These are phyloP conservation scores for Sialis fuliginosa DNA, from an alignment of 2,888 invertebrate species.

Conservation along the genomic window DNA sequence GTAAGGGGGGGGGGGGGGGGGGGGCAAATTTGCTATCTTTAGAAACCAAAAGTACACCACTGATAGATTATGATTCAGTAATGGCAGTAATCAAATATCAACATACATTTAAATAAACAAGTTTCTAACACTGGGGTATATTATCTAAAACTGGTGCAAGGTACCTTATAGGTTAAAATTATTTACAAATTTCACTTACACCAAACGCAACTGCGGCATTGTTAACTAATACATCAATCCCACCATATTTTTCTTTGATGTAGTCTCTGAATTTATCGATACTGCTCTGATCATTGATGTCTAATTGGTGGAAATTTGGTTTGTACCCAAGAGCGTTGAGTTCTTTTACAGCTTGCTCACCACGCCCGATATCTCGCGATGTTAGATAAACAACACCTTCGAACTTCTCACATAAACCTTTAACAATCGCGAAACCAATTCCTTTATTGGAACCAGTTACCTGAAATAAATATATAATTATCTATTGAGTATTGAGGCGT, in stretches of 20 bases:
- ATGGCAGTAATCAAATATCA: too few species aligned
- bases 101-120: too few species aligned
- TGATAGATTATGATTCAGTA: too few species aligned
- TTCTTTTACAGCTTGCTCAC: conserved; percentile 36
- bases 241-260: conserved; percentile 40
- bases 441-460: conserved; percentile 59
- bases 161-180: neutral
- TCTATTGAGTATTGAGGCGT: too few species aligned
- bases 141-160: too few species aligned
- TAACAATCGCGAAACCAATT: conserved; percentile 48
- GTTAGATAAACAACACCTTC: conserved; percentile 54
- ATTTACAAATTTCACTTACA: conserved; percentile 11
- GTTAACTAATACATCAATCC: conserved; percentile 55
- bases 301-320: conserved; percentile 48
- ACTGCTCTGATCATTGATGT: conserved; percentile 41
- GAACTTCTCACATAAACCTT: conserved; percentile 44
- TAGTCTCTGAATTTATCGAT: conserved; percentile 37
- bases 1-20: too few species aligned
- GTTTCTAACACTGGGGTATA: too few species aligned
- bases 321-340: conserved; percentile 34
- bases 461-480: neutral
- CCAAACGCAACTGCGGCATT: conserved; percentile 61
- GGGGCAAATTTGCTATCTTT: too few species aligned
- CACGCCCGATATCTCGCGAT: conserved; percentile 36
- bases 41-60: too few species aligned